These are phyloP conservation scores for Ranitomeya variabilis DNA, from an alignment of 2,113 vertebrate species.

Conservation along the genomic window DNA sequence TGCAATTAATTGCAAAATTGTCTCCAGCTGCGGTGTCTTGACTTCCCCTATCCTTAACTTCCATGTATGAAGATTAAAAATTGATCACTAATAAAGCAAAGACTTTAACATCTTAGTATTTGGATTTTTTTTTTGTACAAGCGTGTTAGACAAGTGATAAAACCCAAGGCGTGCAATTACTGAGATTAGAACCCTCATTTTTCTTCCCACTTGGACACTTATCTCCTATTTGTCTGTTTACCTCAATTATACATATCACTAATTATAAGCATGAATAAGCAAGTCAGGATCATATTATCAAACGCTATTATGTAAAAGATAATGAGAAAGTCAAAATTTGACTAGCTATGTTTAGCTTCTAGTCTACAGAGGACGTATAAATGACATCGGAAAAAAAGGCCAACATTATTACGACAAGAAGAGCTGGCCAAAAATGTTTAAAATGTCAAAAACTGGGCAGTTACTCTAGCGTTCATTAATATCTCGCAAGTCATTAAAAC, in stretches of 20 bases:
- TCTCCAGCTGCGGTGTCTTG: too few species aligned
- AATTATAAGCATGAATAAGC: slow-evolving; percentile 35
- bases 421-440: background rate
- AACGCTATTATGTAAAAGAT: slow-evolving; percentile 29
- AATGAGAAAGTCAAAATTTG: slow-evolving; percentile 38
- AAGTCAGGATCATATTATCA: slow-evolving; percentile 24
- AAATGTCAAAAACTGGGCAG: background rate
- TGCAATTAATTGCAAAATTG: too few species aligned
- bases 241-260: slow-evolving; percentile 39
- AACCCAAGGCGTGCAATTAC: slow-evolving; percentile 43
- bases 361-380: background rate
- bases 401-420: background rate
- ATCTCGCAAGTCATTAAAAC: background rate
- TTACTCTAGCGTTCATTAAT: background rate
- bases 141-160: slow-evolving; percentile 41
- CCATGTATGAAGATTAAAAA: background rate
- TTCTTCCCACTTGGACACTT: slow-evolving; percentile 41
- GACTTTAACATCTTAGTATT: background rate
- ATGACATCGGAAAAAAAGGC: background rate
- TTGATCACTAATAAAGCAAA: background rate
- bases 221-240: slow-evolving; percentile 45
- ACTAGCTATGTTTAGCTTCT: slow-evolving; percentile 23
- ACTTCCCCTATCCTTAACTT: background rate
- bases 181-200: slow-evolving; percentile 38
- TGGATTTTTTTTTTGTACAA: background rate